Evolutionary conservation across 2,797 vertebrate genomes (phyloP).

Genomic region (Megaceryle alcyon): DNA sequence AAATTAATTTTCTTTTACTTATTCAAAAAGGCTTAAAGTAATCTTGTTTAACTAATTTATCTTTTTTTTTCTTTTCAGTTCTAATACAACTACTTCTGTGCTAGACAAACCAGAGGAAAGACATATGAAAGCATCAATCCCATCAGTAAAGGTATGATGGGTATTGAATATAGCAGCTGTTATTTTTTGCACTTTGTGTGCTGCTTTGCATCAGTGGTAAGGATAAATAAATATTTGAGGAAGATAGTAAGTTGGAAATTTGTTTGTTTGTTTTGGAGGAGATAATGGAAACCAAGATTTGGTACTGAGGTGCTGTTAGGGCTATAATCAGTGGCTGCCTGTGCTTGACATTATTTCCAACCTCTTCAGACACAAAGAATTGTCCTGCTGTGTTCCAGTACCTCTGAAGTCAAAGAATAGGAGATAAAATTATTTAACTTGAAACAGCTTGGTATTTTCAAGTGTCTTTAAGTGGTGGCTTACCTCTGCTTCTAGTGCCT

Average conservation of each 20-base stretch:
- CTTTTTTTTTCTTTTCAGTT: constrained; percentile 57
- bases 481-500: background rate
- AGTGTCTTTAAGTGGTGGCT: background rate
- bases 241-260: background rate
- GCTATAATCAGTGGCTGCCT: background rate
- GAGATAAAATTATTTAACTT: background rate
- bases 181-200: background rate
- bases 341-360: background rate
- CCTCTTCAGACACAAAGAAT: background rate
- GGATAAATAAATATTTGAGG: background rate
- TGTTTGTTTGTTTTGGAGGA: background rate
- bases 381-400: background rate
- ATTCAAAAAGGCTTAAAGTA: background rate
- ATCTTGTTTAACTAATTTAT: background rate
- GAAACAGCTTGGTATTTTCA: background rate
- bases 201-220: background rate
- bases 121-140: constrained; percentile 31
- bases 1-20: background rate
- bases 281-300: background rate
- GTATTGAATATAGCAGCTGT: background rate
- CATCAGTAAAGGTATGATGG: constrained; percentile 80
- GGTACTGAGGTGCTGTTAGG: rapidly evolving
- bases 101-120: constrained; percentile 52
- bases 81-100: background rate
- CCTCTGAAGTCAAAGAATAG: background rate